Evolutionary conservation across 1,140 invertebrate species (phyloP), one percentile per base, ranked within the genome.

Genomic region (Tyrophagus putrescentiae): DNA sequence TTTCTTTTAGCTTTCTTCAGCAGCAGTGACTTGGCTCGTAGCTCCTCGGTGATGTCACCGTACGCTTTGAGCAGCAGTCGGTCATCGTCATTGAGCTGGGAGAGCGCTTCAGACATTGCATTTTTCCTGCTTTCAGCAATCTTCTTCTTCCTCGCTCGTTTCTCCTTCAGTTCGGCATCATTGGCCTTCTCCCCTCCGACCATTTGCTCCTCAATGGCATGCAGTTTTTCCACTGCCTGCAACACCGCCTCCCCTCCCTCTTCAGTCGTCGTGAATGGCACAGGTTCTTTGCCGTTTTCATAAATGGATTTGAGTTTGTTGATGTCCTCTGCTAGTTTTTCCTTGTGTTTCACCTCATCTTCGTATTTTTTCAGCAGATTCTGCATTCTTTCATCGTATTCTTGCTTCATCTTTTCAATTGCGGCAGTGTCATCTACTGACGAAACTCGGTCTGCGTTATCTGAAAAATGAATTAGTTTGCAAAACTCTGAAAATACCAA

Each of bases 161-260:
- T 77, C 63, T 77, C 75, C 65, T 77, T 79, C 31, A 78, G 67
- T 62, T 75, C 73, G 56, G 71, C 72, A 70, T 88, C 85, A 67
- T 84, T 72, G 1, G 77, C 79, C 64, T 80, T 77, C 67, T 90
- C 86, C 1, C 86, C 86, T 28, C 86, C 85, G 60, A 87, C 83
- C 75, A 89, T 79, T 63, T 80, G 76, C 39, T 80, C 76, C 67
- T 88, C 79, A 18, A 89, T 73, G 54, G 79, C 76, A 68, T 84
- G 76, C 34, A 86, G 72, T 64, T 81, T 82, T 50, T 63, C 59
- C 21, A 63, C 39, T 6, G 50, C 58, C 32, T 45, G 21, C 25
- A 62, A 60, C 31, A 60, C 44, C 25, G 33, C 44, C 13, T 29
- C 36, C 3, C 50, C 21, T 7, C 6, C 32, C n/a, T 41, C 33